These are phyloP conservation scores for Nemurella pictetii DNA, from an alignment of 2,888 invertebrate genomes.

Conservation along the genomic window DNA sequence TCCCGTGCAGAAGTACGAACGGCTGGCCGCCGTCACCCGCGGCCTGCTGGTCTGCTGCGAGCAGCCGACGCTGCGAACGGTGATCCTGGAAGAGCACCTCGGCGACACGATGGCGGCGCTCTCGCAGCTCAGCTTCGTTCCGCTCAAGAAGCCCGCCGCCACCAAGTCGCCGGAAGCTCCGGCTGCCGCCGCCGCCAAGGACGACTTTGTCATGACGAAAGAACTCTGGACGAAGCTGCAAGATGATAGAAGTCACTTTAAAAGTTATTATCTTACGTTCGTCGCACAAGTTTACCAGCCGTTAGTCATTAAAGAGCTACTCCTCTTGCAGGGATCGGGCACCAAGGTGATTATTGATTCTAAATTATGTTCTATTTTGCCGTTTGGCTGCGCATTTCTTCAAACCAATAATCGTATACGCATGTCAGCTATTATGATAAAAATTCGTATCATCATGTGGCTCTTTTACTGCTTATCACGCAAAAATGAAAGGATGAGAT, in stretches of 20 bases:
- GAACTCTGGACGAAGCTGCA: conserved; percentile 58
- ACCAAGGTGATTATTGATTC: conserved; percentile 36
- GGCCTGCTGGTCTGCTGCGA: conserved; percentile 57
- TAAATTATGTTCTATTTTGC: neutral
- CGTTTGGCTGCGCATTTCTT: neutral
- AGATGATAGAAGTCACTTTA: conserved; percentile 58
- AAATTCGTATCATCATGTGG: no score
- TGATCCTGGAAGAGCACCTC: conserved; percentile 61
- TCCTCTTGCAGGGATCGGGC: conserved; percentile 59
- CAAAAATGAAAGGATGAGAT: no score
- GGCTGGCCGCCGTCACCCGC: conserved; percentile 56
- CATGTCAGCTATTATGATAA: no score
- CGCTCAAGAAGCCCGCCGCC: conserved; percentile 62
- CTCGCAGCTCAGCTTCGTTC: conserved; percentile 70
- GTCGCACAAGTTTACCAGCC: conserved; percentile 62
- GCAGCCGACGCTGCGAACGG: conserved; percentile 58
- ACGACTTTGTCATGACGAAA: conserved; percentile 58
- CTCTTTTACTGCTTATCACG: no score
- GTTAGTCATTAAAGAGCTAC: conserved; percentile 67
- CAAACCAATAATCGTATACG: no score
- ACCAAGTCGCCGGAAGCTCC: conserved; percentile 11
- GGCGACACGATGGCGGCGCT: conserved; percentile 67
- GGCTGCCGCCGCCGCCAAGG: conserved; percentile 26
- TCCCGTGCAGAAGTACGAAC: conserved; percentile 44
- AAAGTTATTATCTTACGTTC: conserved; percentile 56